Conservation (phyloP, 2,888 invertebrate genomes). For the Hirtodrosophila trivittata region DNA sequence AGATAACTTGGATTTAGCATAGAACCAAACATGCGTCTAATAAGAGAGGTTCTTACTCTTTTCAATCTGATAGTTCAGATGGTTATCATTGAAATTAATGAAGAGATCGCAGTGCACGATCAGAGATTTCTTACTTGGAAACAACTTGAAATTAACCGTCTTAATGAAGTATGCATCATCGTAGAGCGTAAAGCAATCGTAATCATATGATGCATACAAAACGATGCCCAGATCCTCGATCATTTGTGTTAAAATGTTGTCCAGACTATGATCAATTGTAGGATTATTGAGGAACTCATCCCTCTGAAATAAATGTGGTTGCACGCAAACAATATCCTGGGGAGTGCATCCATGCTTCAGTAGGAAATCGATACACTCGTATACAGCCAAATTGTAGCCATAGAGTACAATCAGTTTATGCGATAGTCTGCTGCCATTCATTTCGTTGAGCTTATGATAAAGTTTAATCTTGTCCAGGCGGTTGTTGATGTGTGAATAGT, state of each 20-base stretch:
- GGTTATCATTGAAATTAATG: slow-evolving; percentile 58
- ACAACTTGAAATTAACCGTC: slow-evolving; percentile 48
- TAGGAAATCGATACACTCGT: slow-evolving; percentile 74
- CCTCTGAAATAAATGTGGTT: slow-evolving; percentile 30
- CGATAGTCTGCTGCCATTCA: slow-evolving; percentile 2
- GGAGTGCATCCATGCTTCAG: slow-evolving; percentile 59
- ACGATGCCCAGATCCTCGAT: slow-evolving; percentile 62
- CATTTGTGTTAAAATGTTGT: slow-evolving; percentile 59
- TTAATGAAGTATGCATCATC: slow-evolving; percentile 37
- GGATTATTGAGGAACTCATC: slow-evolving; percentile 52
- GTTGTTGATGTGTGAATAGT: slow-evolving; percentile 70
- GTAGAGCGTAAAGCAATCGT: slow-evolving; percentile 28
- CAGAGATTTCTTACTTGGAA: slow-evolving; percentile 11
- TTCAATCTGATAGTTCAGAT: slow-evolving; percentile 15
- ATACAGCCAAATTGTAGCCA: slow-evolving; percentile 61
- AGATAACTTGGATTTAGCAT: too few relatives aligned
- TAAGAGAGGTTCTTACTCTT: too few relatives aligned
- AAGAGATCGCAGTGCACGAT: slow-evolving; percentile 68
- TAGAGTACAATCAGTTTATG: slow-evolving; percentile 63
- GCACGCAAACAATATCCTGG: slow-evolving; percentile 53
- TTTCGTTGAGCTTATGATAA: slow-evolving; percentile 68
- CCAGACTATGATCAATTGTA: slow-evolving; percentile 57
- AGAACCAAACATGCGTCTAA: too few relatives aligned
- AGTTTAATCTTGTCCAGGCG: slow-evolving; percentile 77
- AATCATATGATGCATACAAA: slow-evolving; percentile 41